Percentiles rank a stretch among this genome's conserved stretches.
phyloP scores from a whole-genome alignment of 2,797 vertebrate species.

The Melanotaenia maccullochi region DNA sequence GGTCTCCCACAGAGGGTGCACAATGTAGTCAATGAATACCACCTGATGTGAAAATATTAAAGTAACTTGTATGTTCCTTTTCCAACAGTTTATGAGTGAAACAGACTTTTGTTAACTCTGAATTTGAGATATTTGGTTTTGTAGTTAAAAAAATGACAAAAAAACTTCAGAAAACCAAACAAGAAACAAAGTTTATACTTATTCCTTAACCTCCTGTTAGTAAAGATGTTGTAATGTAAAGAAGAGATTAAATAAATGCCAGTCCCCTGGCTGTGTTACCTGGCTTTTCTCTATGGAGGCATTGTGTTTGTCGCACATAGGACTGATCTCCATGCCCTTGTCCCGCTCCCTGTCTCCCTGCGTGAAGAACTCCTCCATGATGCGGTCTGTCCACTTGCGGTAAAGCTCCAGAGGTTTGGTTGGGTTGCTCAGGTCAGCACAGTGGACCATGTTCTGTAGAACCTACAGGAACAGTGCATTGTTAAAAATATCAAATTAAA shows the following conservation, averaged over 20 bases:
- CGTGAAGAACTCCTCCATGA: conserved; percentile 92
- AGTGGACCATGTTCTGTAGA: conserved; percentile 95
- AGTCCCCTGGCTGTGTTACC: conserved; percentile 70
- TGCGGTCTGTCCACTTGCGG: conserved; percentile 91
- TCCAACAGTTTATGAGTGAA: not conserved
- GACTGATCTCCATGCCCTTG: conserved; percentile 93
- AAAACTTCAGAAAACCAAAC: too few relatives aligned
- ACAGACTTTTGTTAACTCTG: not conserved
- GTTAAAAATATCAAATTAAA: conserved; percentile 6
- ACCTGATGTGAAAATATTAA: conserved; percentile 78
- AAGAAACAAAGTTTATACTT: too few relatives aligned
- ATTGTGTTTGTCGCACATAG: conserved; percentile 94
- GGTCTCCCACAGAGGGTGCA: conserved; percentile 94
- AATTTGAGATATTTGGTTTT: not conserved
- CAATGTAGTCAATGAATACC: conserved; percentile 94
- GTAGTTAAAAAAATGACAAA: too few relatives aligned
- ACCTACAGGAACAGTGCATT: conserved; percentile 77
- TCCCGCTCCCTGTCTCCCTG: conserved; percentile 92
- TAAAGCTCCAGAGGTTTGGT: conserved; percentile 93
- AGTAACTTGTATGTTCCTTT: not conserved
- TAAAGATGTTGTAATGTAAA: too few relatives aligned
- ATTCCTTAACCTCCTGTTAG: too few relatives aligned
- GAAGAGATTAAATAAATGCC: not conserved
- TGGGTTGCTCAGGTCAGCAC: conserved; percentile 94
- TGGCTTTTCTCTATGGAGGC: conserved; percentile 93